Evolutionary conservation across 2,797 vertebrate genomes (phyloP).

Genomic region (Lemur catta): DNA sequence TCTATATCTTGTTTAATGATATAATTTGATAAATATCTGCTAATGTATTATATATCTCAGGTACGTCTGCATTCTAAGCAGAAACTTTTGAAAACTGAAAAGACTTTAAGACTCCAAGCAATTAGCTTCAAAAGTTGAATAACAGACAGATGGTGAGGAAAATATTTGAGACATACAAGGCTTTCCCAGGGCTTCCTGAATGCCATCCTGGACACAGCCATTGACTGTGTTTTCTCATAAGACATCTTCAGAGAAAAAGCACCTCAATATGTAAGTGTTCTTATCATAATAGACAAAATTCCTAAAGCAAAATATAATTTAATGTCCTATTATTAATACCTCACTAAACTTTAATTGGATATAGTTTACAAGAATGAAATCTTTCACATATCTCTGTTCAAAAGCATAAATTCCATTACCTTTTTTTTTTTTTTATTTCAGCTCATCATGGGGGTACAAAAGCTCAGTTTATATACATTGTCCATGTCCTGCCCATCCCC

Average conservation of each 20-base stretch:
- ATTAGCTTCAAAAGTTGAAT: conserved; percentile 27
- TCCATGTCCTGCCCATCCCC: too few relatives aligned
- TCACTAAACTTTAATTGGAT: conserved; percentile 31
- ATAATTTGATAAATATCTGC: background rate
- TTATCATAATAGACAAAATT: conserved; percentile 21
- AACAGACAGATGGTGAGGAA: conserved; percentile 39
- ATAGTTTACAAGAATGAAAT: conserved; percentile 10
- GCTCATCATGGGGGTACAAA: too few relatives aligned
- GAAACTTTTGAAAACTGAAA: background rate
- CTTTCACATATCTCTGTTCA: background rate
- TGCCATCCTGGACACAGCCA: background rate
- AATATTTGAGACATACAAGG: background rate
- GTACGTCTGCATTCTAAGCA: background rate
- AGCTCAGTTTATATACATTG: too few relatives aligned
- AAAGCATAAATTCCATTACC: background rate
- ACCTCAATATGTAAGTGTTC: background rate
- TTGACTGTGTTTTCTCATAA: background rate
- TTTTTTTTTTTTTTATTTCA: background rate
- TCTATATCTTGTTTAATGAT: background rate
- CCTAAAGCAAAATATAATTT: background rate
- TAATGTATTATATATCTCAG: background rate
- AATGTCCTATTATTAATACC: background rate
- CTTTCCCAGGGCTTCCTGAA: background rate
- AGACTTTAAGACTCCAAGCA: conserved; percentile 1
- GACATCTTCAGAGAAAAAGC: background rate